Evolutionary conservation across 53 echinoderm and acorn worm species (phyloP), one percentile per base, ranked within the genome.

Genomic region (Pentamera pediparva): DNA sequence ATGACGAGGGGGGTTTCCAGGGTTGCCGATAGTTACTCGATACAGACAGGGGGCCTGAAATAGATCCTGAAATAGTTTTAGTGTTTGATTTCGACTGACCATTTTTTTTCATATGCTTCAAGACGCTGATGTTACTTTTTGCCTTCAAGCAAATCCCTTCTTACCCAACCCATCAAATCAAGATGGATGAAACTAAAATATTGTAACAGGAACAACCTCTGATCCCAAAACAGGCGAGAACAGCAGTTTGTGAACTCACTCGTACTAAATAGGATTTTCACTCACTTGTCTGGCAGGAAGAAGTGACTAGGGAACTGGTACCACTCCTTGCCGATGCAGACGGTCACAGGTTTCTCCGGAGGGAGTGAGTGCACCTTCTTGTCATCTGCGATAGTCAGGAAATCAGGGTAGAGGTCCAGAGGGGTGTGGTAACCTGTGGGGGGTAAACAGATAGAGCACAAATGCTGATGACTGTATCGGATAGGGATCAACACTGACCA

Each of bases 311-410:
- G 95, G 30, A 87, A 94, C 20, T 90, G 87, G 62, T 94, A 94
- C 95, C 95, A 94, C 73, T 91, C 96, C 70, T 96, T 87, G 35
- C 91, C 96, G 0, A 96, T 78, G 33, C 95, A 96, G 29, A 96
- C 88, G 41, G 87, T 91, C 38, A 96, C 85, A 0, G 65, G 33
- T 59, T 85, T 85, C 37, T 96, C 88, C 7, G 88, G 67, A 24
- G 88, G 76, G 32, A 96, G 61, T 2, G 90, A 88, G 59, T 96
- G 96, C 2, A 91, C 81, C 33, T 79, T 81, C 35, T 74, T 60
- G 35, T 88, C 79, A 40, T 80, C 85, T 4, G 96, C 87, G 24
- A 91, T 88, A 3, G 65, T 45, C 25, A 76, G 70, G 25, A 96
- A 60, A 1, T 85, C 52, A 0, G 96, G 96, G 52, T 96, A 96